Conservation (phyloP, 2,113 vertebrate species). For the Typhlomys cinereus region DNA sequence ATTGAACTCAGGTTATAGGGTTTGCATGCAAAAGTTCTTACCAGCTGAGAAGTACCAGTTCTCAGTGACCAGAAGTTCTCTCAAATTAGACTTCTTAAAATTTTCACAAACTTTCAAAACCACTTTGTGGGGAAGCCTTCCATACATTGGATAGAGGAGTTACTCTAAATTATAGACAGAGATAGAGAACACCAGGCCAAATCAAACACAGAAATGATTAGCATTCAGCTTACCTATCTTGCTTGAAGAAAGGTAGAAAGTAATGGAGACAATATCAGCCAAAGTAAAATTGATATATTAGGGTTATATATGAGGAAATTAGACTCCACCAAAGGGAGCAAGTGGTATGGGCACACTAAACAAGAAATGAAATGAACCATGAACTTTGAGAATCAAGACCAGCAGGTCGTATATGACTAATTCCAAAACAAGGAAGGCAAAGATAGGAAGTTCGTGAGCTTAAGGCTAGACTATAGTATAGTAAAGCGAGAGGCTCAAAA, state of each 20-base stretch:
- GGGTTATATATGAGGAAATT: not conserved
- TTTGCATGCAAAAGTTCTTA: no score
- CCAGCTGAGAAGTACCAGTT: no score
- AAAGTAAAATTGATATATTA: not conserved
- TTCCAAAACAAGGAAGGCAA: not conserved
- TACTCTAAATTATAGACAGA: no score
- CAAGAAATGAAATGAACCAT: not conserved
- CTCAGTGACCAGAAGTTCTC: no score
- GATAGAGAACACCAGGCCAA: not conserved
- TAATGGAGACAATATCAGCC: not conserved
- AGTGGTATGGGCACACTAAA: not conserved
- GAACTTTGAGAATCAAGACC: not conserved
- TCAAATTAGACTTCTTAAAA: no score
- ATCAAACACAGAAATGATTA: not conserved
- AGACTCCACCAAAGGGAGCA: not conserved
- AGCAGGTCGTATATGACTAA: not conserved
- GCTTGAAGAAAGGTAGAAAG: not conserved
- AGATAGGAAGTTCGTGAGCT: not conserved
- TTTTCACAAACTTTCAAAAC: no score
- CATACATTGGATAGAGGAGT: no score
- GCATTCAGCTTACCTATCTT: not conserved
- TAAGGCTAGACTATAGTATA: not conserved
- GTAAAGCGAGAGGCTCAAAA: not conserved
- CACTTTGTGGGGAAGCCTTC: not conserved
- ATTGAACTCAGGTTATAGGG: no score